Percentiles rank a stretch among this genome's conserved stretches.
Conservation (phyloP, 2,113 vertebrate genomes). For the Menura novaehollandiae region DNA sequence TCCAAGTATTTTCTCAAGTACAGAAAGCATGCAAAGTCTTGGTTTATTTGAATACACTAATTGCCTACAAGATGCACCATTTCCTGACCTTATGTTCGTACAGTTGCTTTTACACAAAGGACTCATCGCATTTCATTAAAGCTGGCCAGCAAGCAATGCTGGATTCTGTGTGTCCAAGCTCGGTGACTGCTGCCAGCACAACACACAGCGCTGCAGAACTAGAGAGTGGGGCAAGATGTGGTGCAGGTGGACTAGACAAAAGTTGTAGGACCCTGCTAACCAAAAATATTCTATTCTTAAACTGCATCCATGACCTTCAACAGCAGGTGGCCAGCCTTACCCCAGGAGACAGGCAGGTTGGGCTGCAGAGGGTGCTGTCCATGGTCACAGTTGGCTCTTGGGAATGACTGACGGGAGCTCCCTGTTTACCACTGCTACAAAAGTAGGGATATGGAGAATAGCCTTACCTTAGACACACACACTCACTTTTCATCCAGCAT, state of each 20-base stretch:
- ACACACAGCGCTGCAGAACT: neutral
- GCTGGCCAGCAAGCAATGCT: neutral
- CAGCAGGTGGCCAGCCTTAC: neutral
- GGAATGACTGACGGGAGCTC: neutral
- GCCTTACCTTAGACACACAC: neutral
- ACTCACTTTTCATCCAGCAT: neutral
- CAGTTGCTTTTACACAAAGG: neutral
- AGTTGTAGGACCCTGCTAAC: neutral
- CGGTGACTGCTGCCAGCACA: neutral
- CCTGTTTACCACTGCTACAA: neutral
- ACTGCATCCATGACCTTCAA: accelerated
- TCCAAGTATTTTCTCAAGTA: neutral
- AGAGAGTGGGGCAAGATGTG: neutral
- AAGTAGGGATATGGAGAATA: accelerated
- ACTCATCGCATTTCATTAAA: neutral
- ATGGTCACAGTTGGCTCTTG: accelerated
- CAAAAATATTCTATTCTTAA: neutral
- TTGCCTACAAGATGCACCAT: neutral
- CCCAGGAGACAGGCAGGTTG: neutral
- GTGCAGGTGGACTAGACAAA: neutral
- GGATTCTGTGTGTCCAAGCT: neutral
- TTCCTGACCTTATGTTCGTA: neutral
- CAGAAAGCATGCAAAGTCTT: neutral
- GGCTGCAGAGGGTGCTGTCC: neutral
- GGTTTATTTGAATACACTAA: neutral